phyloP scores from a whole-genome alignment of 2,797 vertebrate species.

The Anguilla marmorata region DNA sequence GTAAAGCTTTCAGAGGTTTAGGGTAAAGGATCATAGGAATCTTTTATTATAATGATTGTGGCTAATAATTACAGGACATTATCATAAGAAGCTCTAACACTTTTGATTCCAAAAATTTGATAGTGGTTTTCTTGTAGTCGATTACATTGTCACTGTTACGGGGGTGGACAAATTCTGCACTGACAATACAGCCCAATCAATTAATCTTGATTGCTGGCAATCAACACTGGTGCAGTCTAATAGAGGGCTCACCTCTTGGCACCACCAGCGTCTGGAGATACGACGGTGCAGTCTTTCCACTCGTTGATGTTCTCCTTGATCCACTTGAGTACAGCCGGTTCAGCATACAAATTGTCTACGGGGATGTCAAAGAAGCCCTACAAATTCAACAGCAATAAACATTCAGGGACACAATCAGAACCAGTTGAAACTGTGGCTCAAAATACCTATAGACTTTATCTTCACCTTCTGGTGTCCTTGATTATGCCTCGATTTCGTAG shows the following conservation, averaged over 20 bases:
- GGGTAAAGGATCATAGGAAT: too few species aligned
- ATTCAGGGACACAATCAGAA: background rate
- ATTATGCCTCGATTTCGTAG: background rate
- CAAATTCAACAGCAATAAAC: conserved; percentile 20
- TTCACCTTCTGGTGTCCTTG: background rate
- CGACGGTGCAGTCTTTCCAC: conserved; percentile 95
- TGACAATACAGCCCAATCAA: too few species aligned
- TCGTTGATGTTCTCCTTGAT: conserved; percentile 95
- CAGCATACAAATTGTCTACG: conserved; percentile 96
- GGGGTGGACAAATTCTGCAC: too few species aligned
- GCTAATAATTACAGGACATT: too few species aligned
- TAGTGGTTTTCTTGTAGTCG: too few species aligned
- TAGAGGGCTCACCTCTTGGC: conserved; percentile 83
- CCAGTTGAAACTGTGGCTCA: background rate
- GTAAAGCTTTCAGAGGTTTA: too few species aligned
- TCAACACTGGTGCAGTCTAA: background rate
- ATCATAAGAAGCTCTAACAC: too few species aligned
- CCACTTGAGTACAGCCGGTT: conserved; percentile 97
- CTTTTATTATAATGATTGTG: too few species aligned
- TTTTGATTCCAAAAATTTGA: too few species aligned
- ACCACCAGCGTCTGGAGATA: conserved; percentile 96
- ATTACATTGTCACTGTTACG: too few species aligned
- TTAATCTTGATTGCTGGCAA: too few species aligned
- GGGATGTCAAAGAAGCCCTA: conserved; percentile 99
- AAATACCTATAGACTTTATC: background rate